Evolutionary conservation across 1,140 invertebrate genomes (phyloP).

Genomic region (Argopecten irradians): DNA sequence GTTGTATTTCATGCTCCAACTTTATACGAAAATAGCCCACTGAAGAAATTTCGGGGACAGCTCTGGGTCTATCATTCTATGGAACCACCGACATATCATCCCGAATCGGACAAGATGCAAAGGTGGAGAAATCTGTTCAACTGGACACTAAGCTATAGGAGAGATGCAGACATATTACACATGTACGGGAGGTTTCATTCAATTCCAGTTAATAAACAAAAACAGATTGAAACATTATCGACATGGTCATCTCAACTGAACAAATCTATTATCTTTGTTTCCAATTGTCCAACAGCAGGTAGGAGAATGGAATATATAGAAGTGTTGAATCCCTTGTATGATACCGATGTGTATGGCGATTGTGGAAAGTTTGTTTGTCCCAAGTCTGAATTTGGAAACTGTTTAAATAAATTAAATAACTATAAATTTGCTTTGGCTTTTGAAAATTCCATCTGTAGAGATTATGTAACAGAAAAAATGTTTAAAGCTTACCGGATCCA

Average conservation of each 20-base stretch:
- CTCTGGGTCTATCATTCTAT: neutral
- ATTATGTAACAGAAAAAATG: neutral
- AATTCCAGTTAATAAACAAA: neutral
- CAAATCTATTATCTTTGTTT: neutral
- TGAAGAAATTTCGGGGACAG: neutral
- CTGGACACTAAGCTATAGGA: neutral
- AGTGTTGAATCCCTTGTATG: neutral
- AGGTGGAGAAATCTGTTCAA: neutral
- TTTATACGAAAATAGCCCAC: neutral
- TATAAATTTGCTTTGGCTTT: neutral
- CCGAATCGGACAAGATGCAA: neutral
- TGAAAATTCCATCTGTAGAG: neutral
- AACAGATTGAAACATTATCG: neutral
- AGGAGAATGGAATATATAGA: neutral
- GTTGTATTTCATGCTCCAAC: neutral
- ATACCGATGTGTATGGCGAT: neutral
- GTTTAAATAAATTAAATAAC: neutral
- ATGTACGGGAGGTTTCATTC: neutral
- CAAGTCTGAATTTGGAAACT: neutral
- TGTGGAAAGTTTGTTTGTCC: neutral
- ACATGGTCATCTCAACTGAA: neutral
- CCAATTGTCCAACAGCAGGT: neutral
- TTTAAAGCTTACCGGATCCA: neutral
- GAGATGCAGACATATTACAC: neutral
- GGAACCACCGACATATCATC: neutral